Evolutionary conservation across 2,113 vertebrate species (phyloP).

Genomic region (Barnardius zonarius): DNA sequence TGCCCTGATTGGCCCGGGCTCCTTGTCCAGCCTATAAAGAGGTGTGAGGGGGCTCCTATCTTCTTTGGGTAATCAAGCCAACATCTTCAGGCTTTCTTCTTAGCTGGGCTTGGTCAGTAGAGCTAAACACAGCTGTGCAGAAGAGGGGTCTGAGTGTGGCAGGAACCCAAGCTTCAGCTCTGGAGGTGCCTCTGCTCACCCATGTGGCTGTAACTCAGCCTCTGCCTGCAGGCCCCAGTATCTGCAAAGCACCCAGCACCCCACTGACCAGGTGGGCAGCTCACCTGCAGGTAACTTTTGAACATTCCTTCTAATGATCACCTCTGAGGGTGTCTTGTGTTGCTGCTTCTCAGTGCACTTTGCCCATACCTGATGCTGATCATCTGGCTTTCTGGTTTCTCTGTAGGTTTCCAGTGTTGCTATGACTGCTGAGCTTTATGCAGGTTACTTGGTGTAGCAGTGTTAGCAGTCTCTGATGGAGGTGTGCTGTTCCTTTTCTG

Average conservation of each 20-base stretch:
- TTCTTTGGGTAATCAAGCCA: rapidly evolving
- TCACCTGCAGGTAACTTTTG: neutral
- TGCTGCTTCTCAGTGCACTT: rapidly evolving
- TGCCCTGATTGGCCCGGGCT: neutral
- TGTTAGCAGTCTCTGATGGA: neutral
- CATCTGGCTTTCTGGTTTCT: neutral
- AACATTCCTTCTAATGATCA: rapidly evolving
- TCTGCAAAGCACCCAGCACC: rapidly evolving
- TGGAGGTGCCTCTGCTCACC: rapidly evolving
- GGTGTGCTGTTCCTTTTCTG: neutral
- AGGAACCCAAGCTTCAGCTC: neutral
- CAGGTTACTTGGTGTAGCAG: neutral
- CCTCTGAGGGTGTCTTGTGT: rapidly evolving
- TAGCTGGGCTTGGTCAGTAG: rapidly evolving
- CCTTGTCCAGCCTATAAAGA: neutral
- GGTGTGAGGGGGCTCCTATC: rapidly evolving
- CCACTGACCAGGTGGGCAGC: rapidly evolving
- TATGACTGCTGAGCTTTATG: rapidly evolving
- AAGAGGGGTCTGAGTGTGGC: rapidly evolving
- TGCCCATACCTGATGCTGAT: neutral
- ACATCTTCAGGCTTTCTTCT: rapidly evolving
- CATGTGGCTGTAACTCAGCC: neutral
- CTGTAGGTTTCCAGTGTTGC: neutral
- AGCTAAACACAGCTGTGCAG: rapidly evolving
- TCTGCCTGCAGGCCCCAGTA: neutral